A percentile compares a stretch with the other conserved stretches of the same genome.
These are phyloP conservation scores for Halictus ligatus DNA, from an alignment of 2,888 invertebrate species.

Conservation along the genomic window DNA sequence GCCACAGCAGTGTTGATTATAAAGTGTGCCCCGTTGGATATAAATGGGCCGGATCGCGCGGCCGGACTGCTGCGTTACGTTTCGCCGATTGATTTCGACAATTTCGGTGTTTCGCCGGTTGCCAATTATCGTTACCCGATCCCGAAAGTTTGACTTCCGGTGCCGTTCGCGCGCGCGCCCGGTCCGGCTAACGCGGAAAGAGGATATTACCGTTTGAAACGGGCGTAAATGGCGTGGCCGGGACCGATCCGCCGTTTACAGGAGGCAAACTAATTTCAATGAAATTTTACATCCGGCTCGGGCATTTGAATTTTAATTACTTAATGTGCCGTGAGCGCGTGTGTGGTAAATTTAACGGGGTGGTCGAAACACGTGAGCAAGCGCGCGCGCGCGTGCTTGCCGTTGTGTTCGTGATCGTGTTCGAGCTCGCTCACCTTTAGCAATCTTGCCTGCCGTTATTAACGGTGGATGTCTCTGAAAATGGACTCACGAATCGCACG, in stretches of 20 bases:
- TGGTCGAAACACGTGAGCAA: neutral
- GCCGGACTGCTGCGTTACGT: neutral
- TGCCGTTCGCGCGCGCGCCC: neutral
- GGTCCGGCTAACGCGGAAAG: neutral
- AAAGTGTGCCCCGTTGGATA: conserved; percentile 34
- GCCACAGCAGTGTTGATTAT: neutral
- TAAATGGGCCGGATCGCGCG: neutral
- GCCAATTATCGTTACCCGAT: conserved; percentile 24
- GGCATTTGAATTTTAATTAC: conserved; percentile 48
- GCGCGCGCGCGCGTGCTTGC: neutral
- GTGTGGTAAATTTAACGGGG: conserved; percentile 30
- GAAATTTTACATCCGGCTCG: conserved; percentile 34
- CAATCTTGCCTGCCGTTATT: conserved; percentile 42
- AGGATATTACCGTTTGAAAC: conserved; percentile 14
- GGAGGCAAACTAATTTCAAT: conserved; percentile 38
- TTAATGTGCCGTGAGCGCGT: conserved; percentile 17
- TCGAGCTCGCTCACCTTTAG: conserved; percentile 14
- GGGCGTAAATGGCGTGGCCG: neutral
- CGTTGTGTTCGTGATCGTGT: neutral
- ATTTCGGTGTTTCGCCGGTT: neutral
- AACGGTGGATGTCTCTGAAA: conserved; percentile 52
- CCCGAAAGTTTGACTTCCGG: neutral
- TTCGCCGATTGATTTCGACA: conserved; percentile 36
- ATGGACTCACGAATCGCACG: conserved; percentile 55
- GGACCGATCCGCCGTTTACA: conserved; percentile 23